Conservation (phyloP, 2,797 vertebrate species). For the Schizothorax lantsangensis region DNA sequence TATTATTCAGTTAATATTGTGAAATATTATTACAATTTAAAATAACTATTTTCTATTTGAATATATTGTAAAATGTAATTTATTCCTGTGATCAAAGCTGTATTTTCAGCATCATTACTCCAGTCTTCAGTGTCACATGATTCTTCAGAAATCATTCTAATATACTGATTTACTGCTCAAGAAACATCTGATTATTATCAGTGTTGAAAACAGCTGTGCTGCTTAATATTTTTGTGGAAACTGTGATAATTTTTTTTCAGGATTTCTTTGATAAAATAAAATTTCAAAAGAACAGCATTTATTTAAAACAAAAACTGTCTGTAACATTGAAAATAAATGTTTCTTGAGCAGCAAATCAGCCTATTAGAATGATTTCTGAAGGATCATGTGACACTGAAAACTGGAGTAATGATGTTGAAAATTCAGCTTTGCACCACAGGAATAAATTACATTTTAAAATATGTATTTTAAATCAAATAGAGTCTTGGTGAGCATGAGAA, state of each 20-base stretch:
- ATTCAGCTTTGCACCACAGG: neutral
- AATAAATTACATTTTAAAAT: neutral
- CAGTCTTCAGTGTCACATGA: neutral
- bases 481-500: neutral
- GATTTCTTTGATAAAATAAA: neutral
- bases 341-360: no score
- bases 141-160: neutral
- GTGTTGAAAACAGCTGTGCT: neutral
- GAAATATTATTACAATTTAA: neutral
- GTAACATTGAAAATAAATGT: no score
- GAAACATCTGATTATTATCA: no score
- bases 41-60: neutral
- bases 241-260: no score
- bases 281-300: neutral
- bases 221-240: neutral
- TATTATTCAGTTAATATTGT: neutral
- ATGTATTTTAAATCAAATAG: neutral
- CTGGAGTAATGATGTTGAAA: neutral
- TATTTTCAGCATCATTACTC: neutral
- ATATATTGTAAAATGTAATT: neutral
- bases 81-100: no score
- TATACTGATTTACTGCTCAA: no score
- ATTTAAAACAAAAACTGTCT: no score
- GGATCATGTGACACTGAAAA: neutral
- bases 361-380: no score